Evolutionary conservation across 2,888 invertebrate genomes (phyloP).

Genomic region (Phyllotreta cruciferae): DNA sequence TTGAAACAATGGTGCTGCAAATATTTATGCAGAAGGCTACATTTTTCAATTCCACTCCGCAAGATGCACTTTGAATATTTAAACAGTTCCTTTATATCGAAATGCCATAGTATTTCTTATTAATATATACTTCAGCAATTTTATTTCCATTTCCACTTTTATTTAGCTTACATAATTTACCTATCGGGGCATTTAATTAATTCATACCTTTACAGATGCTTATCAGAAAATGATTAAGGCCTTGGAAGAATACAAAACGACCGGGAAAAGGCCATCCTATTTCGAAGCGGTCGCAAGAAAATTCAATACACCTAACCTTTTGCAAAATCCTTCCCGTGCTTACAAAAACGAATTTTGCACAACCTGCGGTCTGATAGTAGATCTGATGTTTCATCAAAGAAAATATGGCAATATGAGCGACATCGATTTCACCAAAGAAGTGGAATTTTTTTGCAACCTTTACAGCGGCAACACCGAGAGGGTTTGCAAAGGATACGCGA

Average conservation of each 20-base stretch:
- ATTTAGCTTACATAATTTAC: no score
- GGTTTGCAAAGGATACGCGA: constrained; percentile 42
- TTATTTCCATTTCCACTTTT: no score
- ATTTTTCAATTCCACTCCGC: no score
- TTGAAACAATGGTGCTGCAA: no score
- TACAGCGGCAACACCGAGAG: constrained; percentile 36
- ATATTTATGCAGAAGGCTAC: no score
- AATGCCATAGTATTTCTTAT: no score
- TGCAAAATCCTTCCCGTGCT: constrained; percentile 6
- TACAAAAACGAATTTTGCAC: constrained; percentile 31
- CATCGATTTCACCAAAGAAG: constrained; percentile 34
- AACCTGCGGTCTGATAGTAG: constrained; percentile 32
- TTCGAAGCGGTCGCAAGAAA: constrained; percentile 35
- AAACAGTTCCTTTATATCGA: no score
- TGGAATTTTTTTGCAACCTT: constrained; percentile 30
- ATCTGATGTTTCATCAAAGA: constrained; percentile 33
- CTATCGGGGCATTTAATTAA: not conserved
- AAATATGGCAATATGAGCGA: constrained; percentile 22
- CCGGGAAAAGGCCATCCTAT: constrained; percentile 37
- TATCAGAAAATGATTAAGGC: constrained; percentile 27
- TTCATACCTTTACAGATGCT: constrained; percentile 19
- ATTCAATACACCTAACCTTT: constrained; percentile 42
- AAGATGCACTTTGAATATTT: no score
- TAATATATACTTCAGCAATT: no score
- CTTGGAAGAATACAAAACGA: constrained; percentile 41